phyloP scores from a whole-genome alignment of 2,113 vertebrate species.

The Emydocephalus ijimae region DNA sequence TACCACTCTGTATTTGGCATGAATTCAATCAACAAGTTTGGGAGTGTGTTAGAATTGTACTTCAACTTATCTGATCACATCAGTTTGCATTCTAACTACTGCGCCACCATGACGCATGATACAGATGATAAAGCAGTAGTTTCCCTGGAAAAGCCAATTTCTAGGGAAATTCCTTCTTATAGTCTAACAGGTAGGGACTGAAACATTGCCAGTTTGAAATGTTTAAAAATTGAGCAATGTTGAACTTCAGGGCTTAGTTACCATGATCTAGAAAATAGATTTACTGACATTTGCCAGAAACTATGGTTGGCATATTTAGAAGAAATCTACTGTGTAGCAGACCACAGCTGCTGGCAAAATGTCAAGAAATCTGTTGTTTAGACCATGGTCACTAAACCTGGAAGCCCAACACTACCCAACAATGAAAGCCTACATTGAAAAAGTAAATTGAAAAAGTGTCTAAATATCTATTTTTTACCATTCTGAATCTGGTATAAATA shows the following conservation, averaged over 20 bases:
- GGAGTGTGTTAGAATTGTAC: neutral
- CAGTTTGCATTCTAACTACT: neutral
- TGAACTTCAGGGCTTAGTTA: constrained; percentile 6
- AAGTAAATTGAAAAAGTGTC: neutral
- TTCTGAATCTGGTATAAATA: constrained; percentile 5
- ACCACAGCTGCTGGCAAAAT: neutral
- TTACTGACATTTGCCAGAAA: neutral
- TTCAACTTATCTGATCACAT: neutral
- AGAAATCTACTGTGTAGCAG: neutral
- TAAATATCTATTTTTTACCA: neutral
- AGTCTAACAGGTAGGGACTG: neutral
- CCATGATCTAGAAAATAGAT: neutral
- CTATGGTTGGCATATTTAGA: neutral
- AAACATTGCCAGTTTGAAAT: neutral
- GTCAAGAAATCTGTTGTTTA: neutral
- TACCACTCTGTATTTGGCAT: neutral
- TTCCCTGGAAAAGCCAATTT: neutral
- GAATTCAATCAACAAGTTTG: neutral
- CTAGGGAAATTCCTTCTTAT: no score
- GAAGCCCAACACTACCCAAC: neutral
- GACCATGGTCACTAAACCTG: neutral
- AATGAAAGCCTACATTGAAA: neutral
- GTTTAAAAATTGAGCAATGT: neutral
- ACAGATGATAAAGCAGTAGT: neutral
- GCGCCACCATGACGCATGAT: neutral